Evolutionary conservation across 2,888 invertebrate genomes (phyloP), one percentile per base, ranked within the genome.

Genomic region (Hypsopygia costalis): DNA sequence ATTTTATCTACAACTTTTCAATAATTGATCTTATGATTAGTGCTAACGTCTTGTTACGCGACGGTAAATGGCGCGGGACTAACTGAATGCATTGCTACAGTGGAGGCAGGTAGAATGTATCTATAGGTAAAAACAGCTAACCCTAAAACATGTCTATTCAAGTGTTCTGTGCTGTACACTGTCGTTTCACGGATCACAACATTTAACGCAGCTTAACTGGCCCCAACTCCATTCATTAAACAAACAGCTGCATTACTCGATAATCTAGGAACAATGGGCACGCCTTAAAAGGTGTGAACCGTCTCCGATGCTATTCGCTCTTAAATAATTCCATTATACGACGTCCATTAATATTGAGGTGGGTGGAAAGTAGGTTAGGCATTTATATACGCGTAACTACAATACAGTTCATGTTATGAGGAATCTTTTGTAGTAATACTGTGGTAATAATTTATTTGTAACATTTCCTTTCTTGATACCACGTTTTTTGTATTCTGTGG

Each of bases 211-310:
- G 31, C 31, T 31, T 7, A 11, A 12, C 10, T 31, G 31, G 11
- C 8, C 11, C 12, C 11, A 30, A 9, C 6, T 4, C 31, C 45
- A 46, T 57, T 56, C 52, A 59, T 56, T 55, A 56, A 42, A 41
- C 36, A 40, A 43, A 44, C 43, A 37, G 44, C 40, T 54, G 52
- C 54, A 49, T 52, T 60, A 49, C 47, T 43, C 49, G 37, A 47
- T 49, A 52, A 58, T 52, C 50, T 55, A 47, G 43, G 44, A 43
- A 50, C 57, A 53, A 53, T 46, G 46, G 49, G 40, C 52, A 44
- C 46, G 43, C 52, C 52, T 32, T n/a, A 9, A 33, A 9, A 25
- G 28, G 31, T 21, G 36, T 30, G 30, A 41, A 20, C 10, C 31
- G 25, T 25, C 25, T 25, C 25, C n/a, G 25, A 25, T 25, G 25